phyloP scores from a whole-genome alignment of 2,888 invertebrate genomes.

The Apodemia mormo region DNA sequence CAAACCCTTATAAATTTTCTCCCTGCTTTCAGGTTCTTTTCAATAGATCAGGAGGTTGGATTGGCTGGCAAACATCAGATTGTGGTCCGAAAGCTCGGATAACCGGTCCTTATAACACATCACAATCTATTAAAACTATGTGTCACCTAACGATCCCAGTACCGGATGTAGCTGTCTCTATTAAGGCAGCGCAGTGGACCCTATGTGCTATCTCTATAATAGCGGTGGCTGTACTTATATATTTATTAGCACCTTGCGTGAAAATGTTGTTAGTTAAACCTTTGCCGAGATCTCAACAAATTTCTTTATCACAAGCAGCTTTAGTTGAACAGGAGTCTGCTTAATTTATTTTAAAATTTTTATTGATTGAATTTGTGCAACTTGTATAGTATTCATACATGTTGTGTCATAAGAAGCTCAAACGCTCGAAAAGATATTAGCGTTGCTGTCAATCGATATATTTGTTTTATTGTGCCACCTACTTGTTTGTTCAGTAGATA shows the following conservation, averaged over 20 bases:
- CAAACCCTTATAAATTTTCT: too few species aligned
- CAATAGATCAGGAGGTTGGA: slow-evolving; percentile 72
- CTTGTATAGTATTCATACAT: too few species aligned
- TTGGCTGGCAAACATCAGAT: slow-evolving; percentile 65
- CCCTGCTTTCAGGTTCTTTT: slow-evolving; percentile 59
- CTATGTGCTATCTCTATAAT: slow-evolving; percentile 61
- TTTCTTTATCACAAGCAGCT: slow-evolving; percentile 64
- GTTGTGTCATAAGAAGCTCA: too few species aligned
- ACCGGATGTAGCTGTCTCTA: slow-evolving; percentile 54
- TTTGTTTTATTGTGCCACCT: too few species aligned
- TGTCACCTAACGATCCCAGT: slow-evolving; percentile 50
- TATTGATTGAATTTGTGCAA: too few species aligned
- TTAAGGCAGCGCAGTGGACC: slow-evolving; percentile 67
- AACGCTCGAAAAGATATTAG: too few species aligned
- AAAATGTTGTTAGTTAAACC: slow-evolving; percentile 53
- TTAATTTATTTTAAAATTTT: neutral
- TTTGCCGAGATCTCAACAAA: slow-evolving; percentile 53
- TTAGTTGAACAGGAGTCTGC: slow-evolving; percentile 54
- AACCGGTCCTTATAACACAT: slow-evolving; percentile 62
- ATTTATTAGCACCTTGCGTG: slow-evolving; percentile 63
- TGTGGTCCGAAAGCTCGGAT: slow-evolving; percentile 67
- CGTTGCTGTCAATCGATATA: too few species aligned
- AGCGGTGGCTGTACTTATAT: slow-evolving; percentile 58
- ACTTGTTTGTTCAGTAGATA: too few species aligned
- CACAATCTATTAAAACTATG: slow-evolving; percentile 47